Percentiles rank a stretch among this genome's conserved stretches.
Evolutionary conservation across 1,140 invertebrate genomes (phyloP).

Genomic region (Dysdera silvatica): DNA sequence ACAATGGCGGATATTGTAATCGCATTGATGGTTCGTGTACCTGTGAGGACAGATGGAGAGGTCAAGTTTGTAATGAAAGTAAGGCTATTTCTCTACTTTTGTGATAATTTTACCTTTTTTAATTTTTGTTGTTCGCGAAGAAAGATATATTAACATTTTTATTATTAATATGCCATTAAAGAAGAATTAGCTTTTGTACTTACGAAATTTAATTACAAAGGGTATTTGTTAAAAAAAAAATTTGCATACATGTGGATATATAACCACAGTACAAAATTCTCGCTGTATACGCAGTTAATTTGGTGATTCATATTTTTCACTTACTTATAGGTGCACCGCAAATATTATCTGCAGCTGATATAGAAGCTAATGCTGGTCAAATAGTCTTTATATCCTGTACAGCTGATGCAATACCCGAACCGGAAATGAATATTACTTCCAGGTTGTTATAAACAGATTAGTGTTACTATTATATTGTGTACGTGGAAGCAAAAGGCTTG

Average conservation of each 20-base stretch:
- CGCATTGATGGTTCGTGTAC: conserved; percentile 15
- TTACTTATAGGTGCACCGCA: conserved; percentile 17
- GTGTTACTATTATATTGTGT: background rate
- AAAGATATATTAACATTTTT: background rate
- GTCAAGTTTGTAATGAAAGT: conserved; percentile 21
- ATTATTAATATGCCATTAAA: background rate
- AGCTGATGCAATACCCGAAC: conserved; percentile 25
- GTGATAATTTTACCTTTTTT: no score
- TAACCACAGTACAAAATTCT: no score
- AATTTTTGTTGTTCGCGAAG: no score
- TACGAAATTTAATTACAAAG: no score
- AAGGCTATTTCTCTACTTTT: no score
- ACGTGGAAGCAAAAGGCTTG: no score
- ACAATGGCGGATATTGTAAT: conserved; percentile 11
- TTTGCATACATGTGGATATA: no score
- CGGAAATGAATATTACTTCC: conserved; percentile 9
- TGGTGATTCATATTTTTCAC: background rate
- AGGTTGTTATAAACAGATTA: background rate
- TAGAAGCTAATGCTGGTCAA: conserved; percentile 17
- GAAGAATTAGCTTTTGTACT: no score
- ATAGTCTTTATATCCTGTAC: conserved; percentile 15
- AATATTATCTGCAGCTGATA: conserved; percentile 16
- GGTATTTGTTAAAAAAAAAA: no score
- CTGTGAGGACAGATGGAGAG: conserved; percentile 19
- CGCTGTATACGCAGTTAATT: no score